Percentiles rank a stretch among this genome's conserved stretches.
phyloP scores from a whole-genome alignment of 2,888 invertebrate genomes.

The Slavum lentiscoides region DNA sequence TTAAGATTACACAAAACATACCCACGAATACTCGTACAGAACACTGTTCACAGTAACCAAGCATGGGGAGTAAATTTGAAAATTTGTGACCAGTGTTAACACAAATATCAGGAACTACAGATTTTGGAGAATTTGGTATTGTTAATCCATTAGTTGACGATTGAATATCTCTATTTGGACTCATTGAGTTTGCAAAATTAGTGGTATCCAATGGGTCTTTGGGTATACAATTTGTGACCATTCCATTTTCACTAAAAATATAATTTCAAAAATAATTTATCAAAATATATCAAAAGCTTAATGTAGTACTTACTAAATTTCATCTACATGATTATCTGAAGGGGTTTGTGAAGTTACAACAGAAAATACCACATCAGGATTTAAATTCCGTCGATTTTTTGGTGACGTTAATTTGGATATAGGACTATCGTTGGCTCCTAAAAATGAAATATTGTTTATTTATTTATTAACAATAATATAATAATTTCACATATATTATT shows the following conservation, averaged over 20 bases:
- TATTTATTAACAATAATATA: background rate
- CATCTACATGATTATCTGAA: conserved; percentile 21
- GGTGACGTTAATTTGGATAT: conserved; percentile 46
- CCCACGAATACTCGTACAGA: conserved; percentile 46
- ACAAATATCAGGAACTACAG: conserved; percentile 51
- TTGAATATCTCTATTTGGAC: conserved; percentile 40
- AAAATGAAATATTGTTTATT: background rate
- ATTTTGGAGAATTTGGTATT: conserved; percentile 42
- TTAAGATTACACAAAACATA: conserved; percentile 7
- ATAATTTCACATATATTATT: background rate
- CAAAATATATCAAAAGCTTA: background rate
- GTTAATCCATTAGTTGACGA: conserved; percentile 35
- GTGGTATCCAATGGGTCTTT: conserved; percentile 24
- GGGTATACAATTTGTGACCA: conserved; percentile 15
- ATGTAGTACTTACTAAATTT: conserved; percentile 19
- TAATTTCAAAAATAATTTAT: background rate
- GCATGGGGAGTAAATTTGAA: conserved; percentile 50
- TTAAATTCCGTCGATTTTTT: conserved; percentile 41
- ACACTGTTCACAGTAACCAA: conserved; percentile 49
- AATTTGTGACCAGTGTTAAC: conserved; percentile 50
- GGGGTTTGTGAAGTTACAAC: conserved; percentile 26
- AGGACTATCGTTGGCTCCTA: conserved; percentile 42
- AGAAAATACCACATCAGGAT: conserved; percentile 44
- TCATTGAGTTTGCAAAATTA: conserved; percentile 30
- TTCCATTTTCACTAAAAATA: conserved; percentile 40